phyloP scores from a whole-genome alignment of 2,797 vertebrate species.

The Neopelma chrysocephalum region DNA sequence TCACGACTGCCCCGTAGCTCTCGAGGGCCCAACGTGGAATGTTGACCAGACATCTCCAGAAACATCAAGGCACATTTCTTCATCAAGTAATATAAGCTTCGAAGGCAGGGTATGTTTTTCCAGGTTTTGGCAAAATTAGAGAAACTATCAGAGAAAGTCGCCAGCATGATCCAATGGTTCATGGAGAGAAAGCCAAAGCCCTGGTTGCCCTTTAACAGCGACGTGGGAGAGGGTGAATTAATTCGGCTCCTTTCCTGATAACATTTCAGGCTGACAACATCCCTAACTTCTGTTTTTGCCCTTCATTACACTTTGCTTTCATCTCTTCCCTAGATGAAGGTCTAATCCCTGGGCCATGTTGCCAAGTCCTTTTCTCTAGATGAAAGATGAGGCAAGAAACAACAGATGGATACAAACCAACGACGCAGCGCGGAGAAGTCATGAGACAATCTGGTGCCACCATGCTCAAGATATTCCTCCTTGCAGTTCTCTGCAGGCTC shows the following conservation, averaged over 20 bases:
- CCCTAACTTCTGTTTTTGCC: neutral
- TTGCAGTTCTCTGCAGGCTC: neutral
- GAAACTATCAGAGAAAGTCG: neutral
- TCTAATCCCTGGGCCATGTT: neutral
- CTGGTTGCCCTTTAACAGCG: neutral
- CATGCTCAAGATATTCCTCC: neutral
- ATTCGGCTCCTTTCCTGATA: neutral
- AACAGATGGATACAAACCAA: constrained; percentile 32
- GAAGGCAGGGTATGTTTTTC: neutral
- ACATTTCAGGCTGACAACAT: neutral
- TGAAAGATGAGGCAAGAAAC: constrained; percentile 18
- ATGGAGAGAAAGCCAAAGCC: neutral
- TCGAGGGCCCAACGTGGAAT: neutral
- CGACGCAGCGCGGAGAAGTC: neutral
- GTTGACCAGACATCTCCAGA: neutral
- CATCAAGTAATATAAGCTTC: neutral
- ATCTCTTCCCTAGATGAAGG: neutral
- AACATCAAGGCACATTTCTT: neutral
- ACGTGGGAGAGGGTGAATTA: neutral
- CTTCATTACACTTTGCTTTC: neutral
- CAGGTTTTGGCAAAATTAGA: neutral
- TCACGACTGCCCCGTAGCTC: too few relatives aligned
- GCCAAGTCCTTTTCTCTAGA: neutral
- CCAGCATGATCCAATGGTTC: accelerated
- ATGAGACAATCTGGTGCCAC: constrained; percentile 29